A percentile compares a stretch with the other conserved stretches of the same genome.
Evolutionary conservation across 1,140 invertebrate genomes (phyloP).

Genomic region (Mylabris phalerata): DNA sequence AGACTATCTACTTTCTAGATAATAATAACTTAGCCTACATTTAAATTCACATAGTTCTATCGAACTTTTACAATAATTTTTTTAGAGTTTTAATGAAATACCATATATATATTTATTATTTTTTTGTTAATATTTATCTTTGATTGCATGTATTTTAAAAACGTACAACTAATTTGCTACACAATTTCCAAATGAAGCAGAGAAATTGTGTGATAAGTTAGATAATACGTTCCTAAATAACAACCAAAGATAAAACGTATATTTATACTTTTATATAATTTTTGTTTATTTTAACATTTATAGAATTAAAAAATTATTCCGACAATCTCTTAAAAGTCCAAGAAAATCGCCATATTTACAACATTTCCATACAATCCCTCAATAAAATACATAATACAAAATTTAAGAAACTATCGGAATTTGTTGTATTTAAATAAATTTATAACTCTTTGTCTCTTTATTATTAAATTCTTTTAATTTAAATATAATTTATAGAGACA

Average conservation of each 20-base stretch:
- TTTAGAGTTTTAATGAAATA: not conserved
- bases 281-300: not conserved
- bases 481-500: no score
- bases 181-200: slow-evolving; percentile 1
- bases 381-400: no score
- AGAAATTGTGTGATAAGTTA: slow-evolving; percentile 10
- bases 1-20: slow-evolving; percentile 37
- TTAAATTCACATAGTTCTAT: slow-evolving; percentile 35
- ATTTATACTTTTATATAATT: not conserved
- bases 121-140: not conserved
- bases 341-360: no score
- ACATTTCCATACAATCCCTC: no score
- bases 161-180: slow-evolving; percentile 10
- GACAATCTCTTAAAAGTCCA: no score
- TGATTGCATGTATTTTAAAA: slow-evolving; percentile 9
- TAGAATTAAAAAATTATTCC: no score
- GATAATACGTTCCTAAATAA: slow-evolving; percentile 3
- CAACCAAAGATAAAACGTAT: slow-evolving; percentile 12
- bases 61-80: slow-evolving; percentile 14
- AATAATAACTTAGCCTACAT: slow-evolving; percentile 34
- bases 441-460: no score
- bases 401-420: no score
- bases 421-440: no score
- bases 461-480: no score
- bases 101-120: slow-evolving; percentile 9